Evolutionary conservation across 2,113 vertebrate species (phyloP).

Genomic region (Craseonycteris thonglongyai): DNA sequence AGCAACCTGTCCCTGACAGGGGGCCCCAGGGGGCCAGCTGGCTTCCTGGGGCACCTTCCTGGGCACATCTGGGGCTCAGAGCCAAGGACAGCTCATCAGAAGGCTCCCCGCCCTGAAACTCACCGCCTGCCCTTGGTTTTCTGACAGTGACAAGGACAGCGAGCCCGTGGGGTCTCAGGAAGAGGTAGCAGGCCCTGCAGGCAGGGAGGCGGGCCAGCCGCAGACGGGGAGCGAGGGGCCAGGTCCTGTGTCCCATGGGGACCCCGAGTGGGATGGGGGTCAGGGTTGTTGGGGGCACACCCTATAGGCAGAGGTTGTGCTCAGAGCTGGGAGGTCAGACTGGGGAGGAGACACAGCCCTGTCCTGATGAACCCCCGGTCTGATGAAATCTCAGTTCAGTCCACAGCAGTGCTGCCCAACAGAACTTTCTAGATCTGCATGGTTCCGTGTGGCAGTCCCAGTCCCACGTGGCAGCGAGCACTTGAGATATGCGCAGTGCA

Average conservation of each 20-base stretch:
- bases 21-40: not conserved
- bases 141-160: not conserved
- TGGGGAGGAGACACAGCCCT: not conserved
- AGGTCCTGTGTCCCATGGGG: too few relatives aligned
- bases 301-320: not conserved
- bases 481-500: not conserved
- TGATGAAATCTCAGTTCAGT: not conserved
- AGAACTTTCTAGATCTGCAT: not conserved
- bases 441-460: accelerated
- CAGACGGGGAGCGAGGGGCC: accelerated
- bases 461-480: accelerated
- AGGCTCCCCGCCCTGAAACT: not conserved
- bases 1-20: not conserved
- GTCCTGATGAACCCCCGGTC: not conserved
- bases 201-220: not conserved
- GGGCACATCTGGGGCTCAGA: not conserved
- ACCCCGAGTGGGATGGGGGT: not conserved
- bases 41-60: not conserved
- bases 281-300: accelerated
- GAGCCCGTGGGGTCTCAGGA: not conserved
- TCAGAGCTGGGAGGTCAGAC: not conserved
- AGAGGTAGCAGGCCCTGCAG: not conserved
- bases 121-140: not conserved
- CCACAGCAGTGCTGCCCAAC: not conserved
- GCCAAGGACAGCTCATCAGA: not conserved